phyloP scores from a whole-genome alignment of 2,113 vertebrate species.

The Ariopsis seemanni region DNA sequence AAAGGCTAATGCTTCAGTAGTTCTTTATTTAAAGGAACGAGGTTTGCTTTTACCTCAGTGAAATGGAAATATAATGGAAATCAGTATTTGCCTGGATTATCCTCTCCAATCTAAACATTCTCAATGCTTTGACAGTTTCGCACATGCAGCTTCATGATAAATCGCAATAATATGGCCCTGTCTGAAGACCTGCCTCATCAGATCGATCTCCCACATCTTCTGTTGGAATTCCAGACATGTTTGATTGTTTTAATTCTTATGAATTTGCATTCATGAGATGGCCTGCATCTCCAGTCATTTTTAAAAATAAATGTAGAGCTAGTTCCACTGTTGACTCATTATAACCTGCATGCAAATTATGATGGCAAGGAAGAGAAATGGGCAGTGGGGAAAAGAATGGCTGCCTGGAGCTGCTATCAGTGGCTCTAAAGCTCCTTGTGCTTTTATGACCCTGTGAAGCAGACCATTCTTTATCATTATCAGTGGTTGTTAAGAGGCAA shows the following conservation, averaged over 20 bases:
- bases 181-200: slow-evolving; percentile 39
- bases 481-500: slow-evolving; percentile 57
- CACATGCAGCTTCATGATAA: slow-evolving; percentile 3
- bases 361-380: slow-evolving; percentile 41
- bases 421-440: slow-evolving; percentile 58
- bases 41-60: slow-evolving; percentile 29
- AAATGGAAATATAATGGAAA: slow-evolving; percentile 35
- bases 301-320: background rate
- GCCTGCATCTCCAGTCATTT: slow-evolving; percentile 19
- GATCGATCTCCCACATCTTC: background rate
- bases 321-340: slow-evolving; percentile 45
- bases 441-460: slow-evolving; percentile 55
- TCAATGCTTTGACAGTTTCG: slow-evolving; percentile 9
- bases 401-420: slow-evolving; percentile 56
- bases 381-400: slow-evolving; percentile 49
- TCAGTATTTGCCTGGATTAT: slow-evolving; percentile 34
- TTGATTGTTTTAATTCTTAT: slow-evolving; percentile 10
- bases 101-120: slow-evolving; percentile 30
- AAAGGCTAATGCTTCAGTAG: slow-evolving; percentile 4
- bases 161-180: slow-evolving; percentile 27
- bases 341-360: slow-evolving; percentile 48
- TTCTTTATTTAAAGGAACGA: slow-evolving; percentile 25
- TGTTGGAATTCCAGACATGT: background rate
- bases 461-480: slow-evolving; percentile 62
- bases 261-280: background rate